Evolutionary conservation across 1,140 invertebrate genomes (phyloP), one percentile per base, ranked within the genome.

Genomic region (Drosophila sulfurigaster): DNA sequence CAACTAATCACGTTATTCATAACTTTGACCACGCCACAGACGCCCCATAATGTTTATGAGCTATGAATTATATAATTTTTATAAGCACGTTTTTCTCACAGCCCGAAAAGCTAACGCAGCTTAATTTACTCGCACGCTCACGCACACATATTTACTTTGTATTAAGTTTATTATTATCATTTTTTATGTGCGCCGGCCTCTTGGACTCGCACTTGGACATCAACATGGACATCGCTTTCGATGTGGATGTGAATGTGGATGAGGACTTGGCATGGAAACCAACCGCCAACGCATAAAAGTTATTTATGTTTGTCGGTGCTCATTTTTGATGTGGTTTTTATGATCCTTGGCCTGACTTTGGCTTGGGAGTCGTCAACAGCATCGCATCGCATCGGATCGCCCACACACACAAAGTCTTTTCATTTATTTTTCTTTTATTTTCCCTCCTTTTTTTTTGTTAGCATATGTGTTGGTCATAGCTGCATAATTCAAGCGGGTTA

Each of bases 31-130:
- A 82, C 64, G 56, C 57, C 64, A 63, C 82, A 71, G 54, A 64
- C 52, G 67, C 59, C 56, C 65, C 81, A 72, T 83, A 81, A 88
- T 89, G 76, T 89, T 89, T 89, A 89, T 66, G 86, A 90, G 86
- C 74, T 90, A 89, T 89, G 85, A 89, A 89, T 89, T 89, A 89
- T 89, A 87, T 88, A 87, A 87, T 87, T 88, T 85, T 85, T 85
- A 85, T 89, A 85, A 81, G 85, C 85, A 89, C 86, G 78, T 88
- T 73, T 88, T 73, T 73, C 46, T 75, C 5, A 46, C 57, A 62
- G 63, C 51, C 67, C 20, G 20, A 72, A 64, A 75, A 77, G 77
- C 62, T 60, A 78, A 75, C 63, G 74, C 67, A 76, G 78, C 81
- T 79, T 89, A 81, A 89, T 89, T 89, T 85, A 89, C 85, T 81